phyloP scores from a whole-genome alignment of 2,888 invertebrate genomes.

The Hedya salicella region DNA sequence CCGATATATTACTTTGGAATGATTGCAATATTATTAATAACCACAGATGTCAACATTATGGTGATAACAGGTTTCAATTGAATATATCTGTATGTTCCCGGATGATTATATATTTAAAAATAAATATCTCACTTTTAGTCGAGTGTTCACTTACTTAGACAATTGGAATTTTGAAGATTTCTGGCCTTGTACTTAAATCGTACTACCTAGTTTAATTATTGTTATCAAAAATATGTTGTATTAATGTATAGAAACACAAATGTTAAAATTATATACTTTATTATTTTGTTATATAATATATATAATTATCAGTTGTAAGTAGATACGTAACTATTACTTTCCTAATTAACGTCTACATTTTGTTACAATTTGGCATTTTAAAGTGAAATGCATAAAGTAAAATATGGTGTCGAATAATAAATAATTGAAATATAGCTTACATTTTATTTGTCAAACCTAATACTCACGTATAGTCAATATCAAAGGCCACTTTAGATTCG shows the following conservation, averaged over 20 bases:
- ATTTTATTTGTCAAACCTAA: conserved; percentile 3
- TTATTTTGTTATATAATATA: conserved; percentile 18
- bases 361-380: conserved; percentile 82
- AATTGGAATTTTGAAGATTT: not conserved
- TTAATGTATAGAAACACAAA: conserved; percentile 3
- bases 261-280: conserved; percentile 29
- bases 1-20: too few relatives aligned
- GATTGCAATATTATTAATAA: too few relatives aligned
- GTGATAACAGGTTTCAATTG: not conserved
- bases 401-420: conserved; percentile 78
- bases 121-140: not conserved
- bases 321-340: conserved; percentile 22
- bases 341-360: conserved; percentile 68
- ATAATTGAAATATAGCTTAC: conserved; percentile 60
- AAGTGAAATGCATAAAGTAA: conserved; percentile 74
- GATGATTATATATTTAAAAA: not conserved
- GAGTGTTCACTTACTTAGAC: not conserved
- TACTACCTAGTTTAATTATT: conserved; percentile 16
- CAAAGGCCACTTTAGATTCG: too few relatives aligned
- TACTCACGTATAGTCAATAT: too few relatives aligned
- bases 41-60: too few relatives aligned
- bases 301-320: conserved; percentile 16
- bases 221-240: conserved; percentile 17
- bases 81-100: not conserved
- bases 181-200: conserved; percentile 7